Conservation (phyloP, 2,888 invertebrate genomes). For the Ctena decussata region DNA sequence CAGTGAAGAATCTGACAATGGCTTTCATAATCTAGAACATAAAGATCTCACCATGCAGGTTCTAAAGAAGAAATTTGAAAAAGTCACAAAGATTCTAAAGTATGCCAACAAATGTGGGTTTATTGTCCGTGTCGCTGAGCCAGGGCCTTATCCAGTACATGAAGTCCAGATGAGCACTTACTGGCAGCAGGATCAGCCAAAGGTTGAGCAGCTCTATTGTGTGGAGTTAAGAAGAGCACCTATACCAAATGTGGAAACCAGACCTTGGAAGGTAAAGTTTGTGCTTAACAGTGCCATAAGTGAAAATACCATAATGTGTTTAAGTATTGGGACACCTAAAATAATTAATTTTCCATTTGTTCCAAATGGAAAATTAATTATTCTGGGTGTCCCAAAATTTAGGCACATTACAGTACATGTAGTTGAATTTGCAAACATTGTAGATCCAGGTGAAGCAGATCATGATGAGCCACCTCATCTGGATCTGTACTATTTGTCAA, state of each 20-base stretch:
- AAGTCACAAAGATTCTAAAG: conserved; percentile 16
- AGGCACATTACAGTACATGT: no score
- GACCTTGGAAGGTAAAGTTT: conserved; percentile 66
- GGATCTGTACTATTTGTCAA: no score
- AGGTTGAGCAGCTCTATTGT: conserved; percentile 32
- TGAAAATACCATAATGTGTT: no score
- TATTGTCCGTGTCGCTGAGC: conserved; percentile 40
- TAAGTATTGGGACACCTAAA: no score
- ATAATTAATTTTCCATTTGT: no score
- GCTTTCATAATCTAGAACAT: conserved; percentile 39
- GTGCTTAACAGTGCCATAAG: neutral
- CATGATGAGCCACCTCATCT: no score
- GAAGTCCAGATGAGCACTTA: conserved; percentile 55
- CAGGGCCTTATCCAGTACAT: conserved; percentile 36
- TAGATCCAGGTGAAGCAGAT: no score
- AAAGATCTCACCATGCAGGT: conserved; percentile 44
- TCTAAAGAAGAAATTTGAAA: conserved; percentile 38
- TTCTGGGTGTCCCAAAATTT: no score
- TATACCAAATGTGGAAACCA: conserved; percentile 40
- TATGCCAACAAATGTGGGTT: conserved; percentile 57
- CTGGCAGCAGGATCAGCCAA: conserved; percentile 41
- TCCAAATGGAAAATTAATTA: no score
- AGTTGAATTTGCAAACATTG: no score
- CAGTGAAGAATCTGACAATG: neutral
- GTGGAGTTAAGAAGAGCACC: conserved; percentile 52